Evolutionary conservation across 2,113 vertebrate genomes (phyloP).

Genomic region (Colossoma macropomum): DNA sequence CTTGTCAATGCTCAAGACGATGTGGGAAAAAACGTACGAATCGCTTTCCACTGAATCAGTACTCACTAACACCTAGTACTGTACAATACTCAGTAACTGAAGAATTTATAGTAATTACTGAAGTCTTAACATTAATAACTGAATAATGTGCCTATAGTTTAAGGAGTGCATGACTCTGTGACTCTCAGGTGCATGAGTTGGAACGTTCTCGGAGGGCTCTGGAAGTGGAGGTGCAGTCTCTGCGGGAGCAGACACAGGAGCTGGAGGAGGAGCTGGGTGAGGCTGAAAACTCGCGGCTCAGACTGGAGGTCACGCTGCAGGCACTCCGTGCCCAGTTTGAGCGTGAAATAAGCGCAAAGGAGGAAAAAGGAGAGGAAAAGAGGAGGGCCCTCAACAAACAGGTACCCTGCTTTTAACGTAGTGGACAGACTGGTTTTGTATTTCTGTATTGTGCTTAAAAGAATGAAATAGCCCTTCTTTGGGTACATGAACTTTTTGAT

Average conservation of each 20-base stretch:
- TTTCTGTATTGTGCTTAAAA: too few species aligned
- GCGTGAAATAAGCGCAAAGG: conserved; percentile 76
- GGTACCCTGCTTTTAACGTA: conserved; percentile 57
- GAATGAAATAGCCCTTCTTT: too few species aligned
- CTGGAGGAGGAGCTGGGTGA: conserved; percentile 74
- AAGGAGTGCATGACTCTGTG: not conserved
- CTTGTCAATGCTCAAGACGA: conserved; percentile 90
- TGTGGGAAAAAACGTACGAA: conserved; percentile 87
- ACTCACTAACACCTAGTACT: not conserved
- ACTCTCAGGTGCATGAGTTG: conserved; percentile 86
- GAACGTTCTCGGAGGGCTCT: conserved; percentile 81
- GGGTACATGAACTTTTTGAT: not conserved
- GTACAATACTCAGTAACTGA: too few species aligned
- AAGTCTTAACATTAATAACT: not conserved
- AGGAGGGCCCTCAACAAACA: conserved; percentile 80
- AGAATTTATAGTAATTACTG: not conserved
- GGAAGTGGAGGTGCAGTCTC: conserved; percentile 82
- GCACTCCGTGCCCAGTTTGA: conserved; percentile 82
- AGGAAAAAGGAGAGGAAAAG: conserved; percentile 84
- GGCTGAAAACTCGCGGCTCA: conserved; percentile 70
- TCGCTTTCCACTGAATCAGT: not conserved
- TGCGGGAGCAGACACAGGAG: conserved; percentile 80
- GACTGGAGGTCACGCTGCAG: conserved; percentile 82
- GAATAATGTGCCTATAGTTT: too few species aligned
- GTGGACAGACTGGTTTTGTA: too few species aligned